Evolutionary conservation across 2,888 invertebrate genomes (phyloP).

Genomic region (Mimas tiliae): DNA sequence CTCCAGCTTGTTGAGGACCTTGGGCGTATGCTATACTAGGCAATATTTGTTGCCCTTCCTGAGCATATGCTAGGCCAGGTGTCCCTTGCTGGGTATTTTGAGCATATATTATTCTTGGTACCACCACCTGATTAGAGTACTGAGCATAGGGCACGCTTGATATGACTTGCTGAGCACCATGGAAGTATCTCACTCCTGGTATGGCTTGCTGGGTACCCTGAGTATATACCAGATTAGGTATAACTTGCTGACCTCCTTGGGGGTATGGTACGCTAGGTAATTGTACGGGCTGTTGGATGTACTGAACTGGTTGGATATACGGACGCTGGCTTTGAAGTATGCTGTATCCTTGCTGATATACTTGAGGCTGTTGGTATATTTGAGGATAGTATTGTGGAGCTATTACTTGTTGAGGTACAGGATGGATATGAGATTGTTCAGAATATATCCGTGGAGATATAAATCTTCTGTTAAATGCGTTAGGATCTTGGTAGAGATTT

Average conservation of each 20-base stretch:
- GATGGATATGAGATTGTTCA: background rate
- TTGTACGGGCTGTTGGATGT: conserved; percentile 21
- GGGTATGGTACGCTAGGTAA: conserved; percentile 11
- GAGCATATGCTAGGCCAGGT: background rate
- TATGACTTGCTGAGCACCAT: background rate
- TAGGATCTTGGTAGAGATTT: conserved; percentile 1
- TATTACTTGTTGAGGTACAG: conserved; percentile 8
- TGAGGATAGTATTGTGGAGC: conserved; percentile 19
- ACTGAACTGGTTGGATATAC: conserved; percentile 27
- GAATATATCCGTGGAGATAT: background rate
- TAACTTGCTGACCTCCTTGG: conserved; percentile 21
- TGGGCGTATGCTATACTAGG: background rate
- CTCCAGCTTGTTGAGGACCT: conserved; percentile 7
- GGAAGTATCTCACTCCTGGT: background rate
- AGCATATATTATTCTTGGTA: conserved; percentile 1
- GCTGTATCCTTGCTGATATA: conserved; percentile 8
- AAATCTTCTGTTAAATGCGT: background rate
- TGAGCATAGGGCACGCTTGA: background rate
- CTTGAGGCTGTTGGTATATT: conserved; percentile 23
- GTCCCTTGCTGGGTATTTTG: conserved; percentile 5
- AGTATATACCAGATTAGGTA: conserved; percentile 9
- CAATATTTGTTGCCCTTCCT: conserved; percentile 5
- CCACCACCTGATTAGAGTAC: background rate
- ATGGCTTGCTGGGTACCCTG: conserved; percentile 4
- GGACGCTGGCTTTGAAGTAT: conserved; percentile 6